These are phyloP conservation scores for Poecilia velifera DNA, from an alignment of 2,797 vertebrate genomes.

Conservation along the genomic window DNA sequence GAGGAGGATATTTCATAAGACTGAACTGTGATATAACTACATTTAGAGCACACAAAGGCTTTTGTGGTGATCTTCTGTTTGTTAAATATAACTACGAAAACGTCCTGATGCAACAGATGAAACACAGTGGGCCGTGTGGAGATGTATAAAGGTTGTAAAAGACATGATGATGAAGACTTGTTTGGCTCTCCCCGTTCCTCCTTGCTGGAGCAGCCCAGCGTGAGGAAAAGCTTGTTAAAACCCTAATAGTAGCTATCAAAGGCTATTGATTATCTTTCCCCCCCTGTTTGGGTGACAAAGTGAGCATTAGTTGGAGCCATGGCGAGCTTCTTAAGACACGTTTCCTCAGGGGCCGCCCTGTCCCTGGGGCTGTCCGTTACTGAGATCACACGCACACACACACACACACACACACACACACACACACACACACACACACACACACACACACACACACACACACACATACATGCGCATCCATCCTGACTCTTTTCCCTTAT, in stretches of 20 bases:
- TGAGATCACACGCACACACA: constrained; percentile 33
- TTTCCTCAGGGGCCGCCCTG: constrained; percentile 71
- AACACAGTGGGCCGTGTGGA: constrained; percentile 29
- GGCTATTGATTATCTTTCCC: constrained; percentile 90
- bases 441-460: constrained; percentile 5
- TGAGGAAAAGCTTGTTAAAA: constrained; percentile 86
- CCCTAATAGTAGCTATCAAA: constrained; percentile 85
- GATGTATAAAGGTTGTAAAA: constrained; percentile 46
- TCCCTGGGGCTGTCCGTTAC: constrained; percentile 60
- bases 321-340: constrained; percentile 72
- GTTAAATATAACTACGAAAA: constrained; percentile 16
- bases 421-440: constrained; percentile 1
- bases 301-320: constrained; percentile 83
- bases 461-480: constrained; percentile 1
- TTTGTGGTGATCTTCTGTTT: not conserved
- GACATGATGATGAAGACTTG: constrained; percentile 64
- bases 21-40: not conserved
- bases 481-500: constrained; percentile 36
- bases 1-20: not conserved
- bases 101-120: constrained; percentile 24
- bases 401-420: not conserved
- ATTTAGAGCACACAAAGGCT: not conserved
- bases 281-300: constrained; percentile 86
- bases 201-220: constrained; percentile 76
- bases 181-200: constrained; percentile 62